A percentile compares a stretch with the other conserved stretches of the same genome.
Evolutionary conservation across 2,888 invertebrate genomes (phyloP).

Genomic region (Melolontha melolontha): DNA sequence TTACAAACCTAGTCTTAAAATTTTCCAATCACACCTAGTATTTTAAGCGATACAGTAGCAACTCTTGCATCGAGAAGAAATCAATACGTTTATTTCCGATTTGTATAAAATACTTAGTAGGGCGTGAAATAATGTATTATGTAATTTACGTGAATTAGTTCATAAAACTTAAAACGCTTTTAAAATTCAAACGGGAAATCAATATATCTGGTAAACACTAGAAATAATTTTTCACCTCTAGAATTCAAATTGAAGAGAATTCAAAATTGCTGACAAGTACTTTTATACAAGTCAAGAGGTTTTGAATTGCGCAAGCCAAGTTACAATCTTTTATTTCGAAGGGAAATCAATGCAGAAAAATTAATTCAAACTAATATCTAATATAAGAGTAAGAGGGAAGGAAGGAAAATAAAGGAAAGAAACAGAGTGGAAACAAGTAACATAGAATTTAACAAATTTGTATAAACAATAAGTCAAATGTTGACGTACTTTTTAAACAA

Average conservation of each 20-base stretch:
- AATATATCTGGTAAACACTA: conserved; percentile 31
- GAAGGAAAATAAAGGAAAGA: too few relatives aligned
- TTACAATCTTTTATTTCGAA: neutral
- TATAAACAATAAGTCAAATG: conserved; percentile 33
- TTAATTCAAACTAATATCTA: conserved; percentile 7
- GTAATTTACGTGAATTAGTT: too few relatives aligned
- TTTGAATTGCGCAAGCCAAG: conserved; percentile 16
- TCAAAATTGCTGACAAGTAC: conserved; percentile 35
- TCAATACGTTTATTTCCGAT: too few relatives aligned
- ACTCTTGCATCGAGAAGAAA: too few relatives aligned
- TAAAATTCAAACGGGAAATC: neutral
- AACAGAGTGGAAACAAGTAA: too few relatives aligned
- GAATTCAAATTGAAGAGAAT: conserved; percentile 38
- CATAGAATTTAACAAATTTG: neutral
- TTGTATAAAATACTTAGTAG: too few relatives aligned
- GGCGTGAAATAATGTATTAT: too few relatives aligned
- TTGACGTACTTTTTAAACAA: conserved; percentile 48
- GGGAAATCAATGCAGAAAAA: conserved; percentile 19
- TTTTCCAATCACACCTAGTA: too few relatives aligned
- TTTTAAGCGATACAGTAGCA: too few relatives aligned
- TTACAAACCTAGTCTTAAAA: too few relatives aligned
- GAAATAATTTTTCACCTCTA: conserved; percentile 26
- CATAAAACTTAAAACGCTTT: too few relatives aligned
- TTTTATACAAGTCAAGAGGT: conserved; percentile 21
- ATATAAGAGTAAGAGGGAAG: neutral